Evolutionary conservation across 2,113 vertebrate genomes (phyloP), one percentile per base, ranked within the genome.

Genomic region (Cromileptes altivelis): DNA sequence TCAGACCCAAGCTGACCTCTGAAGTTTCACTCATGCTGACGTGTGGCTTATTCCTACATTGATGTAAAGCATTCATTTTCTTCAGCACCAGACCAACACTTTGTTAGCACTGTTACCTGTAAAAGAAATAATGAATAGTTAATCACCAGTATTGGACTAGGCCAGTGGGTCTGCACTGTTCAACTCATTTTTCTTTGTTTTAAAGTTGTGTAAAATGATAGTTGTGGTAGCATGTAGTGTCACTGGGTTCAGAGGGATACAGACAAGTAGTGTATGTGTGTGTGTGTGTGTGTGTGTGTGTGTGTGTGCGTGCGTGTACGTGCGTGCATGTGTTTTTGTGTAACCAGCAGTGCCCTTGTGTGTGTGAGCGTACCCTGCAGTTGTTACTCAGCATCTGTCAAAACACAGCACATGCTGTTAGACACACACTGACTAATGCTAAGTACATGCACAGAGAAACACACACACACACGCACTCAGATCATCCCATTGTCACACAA

Each of bases 1-100:
- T 78, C 37, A 27, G 55, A 76, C 13, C 42, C 40, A 77, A 49
- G 64, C 49, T 84, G 70, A 82, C 81, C 84, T 82, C 69, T 47
- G 84, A 84, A 62, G 40, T 21, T 13, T 70, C 45, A n/a, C 23
- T 68, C 52, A 63, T 80, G 60, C 80, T 78, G 30, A 81, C 40
- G 25, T 30, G 11, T 57, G 21, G 50, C 11, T 63, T 57, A 49
- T 68, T 69, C 0, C 18, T 65, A 61, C 4, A 58, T 17, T 62
- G 21, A 80, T 76, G 55, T 17, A 56, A 83, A 49, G 49, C 42
- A 58, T 55, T 70, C 1, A 33, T 75, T 56, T 30, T 4, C n/a
- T 37, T 61, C 12, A 30, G 40, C 52, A 45, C 11, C 14, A 65
- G 60, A n/a, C 33, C 12, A 6, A 4, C 18, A 72, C 67, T 17